Evolutionary conservation across 2,888 invertebrate genomes (phyloP), one percentile per base, ranked within the genome.

Genomic region (Thysanoteuthis rhombus): DNA sequence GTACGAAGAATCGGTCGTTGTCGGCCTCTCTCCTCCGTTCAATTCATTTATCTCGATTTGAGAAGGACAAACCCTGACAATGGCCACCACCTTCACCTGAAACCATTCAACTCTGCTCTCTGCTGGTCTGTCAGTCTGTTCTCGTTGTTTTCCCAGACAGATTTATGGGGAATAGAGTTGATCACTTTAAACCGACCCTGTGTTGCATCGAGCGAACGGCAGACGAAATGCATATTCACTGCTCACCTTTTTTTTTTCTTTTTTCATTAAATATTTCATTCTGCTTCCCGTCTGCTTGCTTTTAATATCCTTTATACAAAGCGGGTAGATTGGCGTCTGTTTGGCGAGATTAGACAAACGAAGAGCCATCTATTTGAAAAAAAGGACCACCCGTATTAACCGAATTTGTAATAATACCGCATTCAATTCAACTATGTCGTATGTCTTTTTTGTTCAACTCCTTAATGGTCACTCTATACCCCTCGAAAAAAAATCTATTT

Each of bases 291-390:
- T 75, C 75, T 75, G 75, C n/a, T 75, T n/a, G 75, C 75, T 75
- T n/a, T 75, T 75, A 75, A 75, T 75, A 75, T 75, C 75, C 75
- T 75, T 36, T 75, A 75, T 75, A 75, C 75, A 75, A n/a, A 75
- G 75, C 75, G 75, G 36, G n/a, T 75, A 36, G 75, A 75, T 75
- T 75, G 75, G 75, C 75, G 75, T 75, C 75, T 75, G 75, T 75
- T 75, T 75, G 75, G n/a, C 75, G n/a, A 75, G 75, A 75, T 75
- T 75, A 75, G 75, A 75, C 75, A 75, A 75, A 75, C 75, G 75
- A n/a, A 12, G 75, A 75, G 75, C 75, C 75, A 75, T 75, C 75
- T 75, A 75, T 75, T 75, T n/a, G n/a, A n/a, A n/a, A n/a, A 75
- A 75, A 75, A 75, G 36, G 75, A 75, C 75, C 75, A 75, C 75